Base-by-base conservation (phyloP, 2,113 vertebrate genomes). In the Aleadryas rufinucha region DNA sequence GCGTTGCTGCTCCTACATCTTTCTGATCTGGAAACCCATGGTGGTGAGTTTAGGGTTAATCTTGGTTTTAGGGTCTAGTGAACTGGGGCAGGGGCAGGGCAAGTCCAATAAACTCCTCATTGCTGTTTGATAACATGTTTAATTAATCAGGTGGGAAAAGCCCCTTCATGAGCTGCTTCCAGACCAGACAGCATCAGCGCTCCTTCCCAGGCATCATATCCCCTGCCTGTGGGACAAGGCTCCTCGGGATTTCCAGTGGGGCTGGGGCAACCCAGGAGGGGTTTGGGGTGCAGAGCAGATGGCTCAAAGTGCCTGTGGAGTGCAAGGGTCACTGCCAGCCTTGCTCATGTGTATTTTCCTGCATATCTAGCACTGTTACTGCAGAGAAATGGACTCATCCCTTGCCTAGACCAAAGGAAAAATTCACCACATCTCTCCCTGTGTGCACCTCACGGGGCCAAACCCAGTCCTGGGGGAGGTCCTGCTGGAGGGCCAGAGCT, bases 401-500 rank as follows among this genome's bases (percentile, higher is more conserved):
- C 71, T 45, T 22, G 30, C 30, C 37, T 47, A 35, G 68, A 64
- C 44, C 37, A n/a, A 77, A 76, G 39, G 53, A 19, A 53, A 89
- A 78, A 35, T 18, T 59, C 42, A 19, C 4, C 61, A 59, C 44
- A 3, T 30, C 30, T 70, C 22, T 53, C 27, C 52, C 35, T 28
- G 20, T 31, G 5, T 0, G 4, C 13, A 35, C 47, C 5, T 61
- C 2, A 1, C 13, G 9, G 2, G 6, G 37, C 1, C 7, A 47
- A 64, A n/a, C 23, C 22, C 23, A 9, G 26, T 21, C 6, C 30
- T 44, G 53, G 31, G 15, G 17, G 35, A 66, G 20, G 9, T 11
- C 7, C 11, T 28, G 45, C 63, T n/a, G 74, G 16, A 21, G 33
- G 50, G 42, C 10, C 5, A n/a, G 41, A 27, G 21, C 19, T 1